Evolutionary conservation across 2,888 invertebrate species (phyloP).

Genomic region (Andrena haemorrhoa): DNA sequence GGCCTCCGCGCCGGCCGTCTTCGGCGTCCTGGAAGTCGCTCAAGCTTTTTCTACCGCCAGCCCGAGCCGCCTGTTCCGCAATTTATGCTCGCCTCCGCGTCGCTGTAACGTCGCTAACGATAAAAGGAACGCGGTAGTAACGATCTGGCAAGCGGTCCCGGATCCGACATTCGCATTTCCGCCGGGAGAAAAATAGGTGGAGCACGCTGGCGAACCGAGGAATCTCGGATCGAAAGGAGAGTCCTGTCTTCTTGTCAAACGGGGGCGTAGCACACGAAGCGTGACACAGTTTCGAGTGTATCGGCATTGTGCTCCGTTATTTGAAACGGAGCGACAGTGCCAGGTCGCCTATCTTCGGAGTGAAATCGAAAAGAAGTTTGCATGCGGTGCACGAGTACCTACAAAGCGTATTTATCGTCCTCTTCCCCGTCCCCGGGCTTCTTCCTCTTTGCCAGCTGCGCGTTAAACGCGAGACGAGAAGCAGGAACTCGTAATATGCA

Average conservation of each 20-base stretch:
- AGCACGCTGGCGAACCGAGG: background rate
- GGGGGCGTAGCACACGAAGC: background rate
- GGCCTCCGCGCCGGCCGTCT: conserved; percentile 14
- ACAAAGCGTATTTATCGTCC: conserved; percentile 21
- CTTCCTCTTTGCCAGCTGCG: background rate
- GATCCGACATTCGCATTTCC: conserved; percentile 7
- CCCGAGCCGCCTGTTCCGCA: background rate
- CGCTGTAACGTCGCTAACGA: background rate
- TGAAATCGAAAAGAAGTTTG: background rate
- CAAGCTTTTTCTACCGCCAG: conserved; percentile 38
- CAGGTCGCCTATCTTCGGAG: conserved; percentile 6
- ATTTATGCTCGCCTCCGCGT: conserved; percentile 22
- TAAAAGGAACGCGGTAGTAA: conserved; percentile 19
- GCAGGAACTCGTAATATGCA: conserved; percentile 65
- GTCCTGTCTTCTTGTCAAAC: background rate
- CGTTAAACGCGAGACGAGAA: conserved; percentile 32
- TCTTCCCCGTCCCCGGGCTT: background rate
- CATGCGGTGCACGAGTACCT: background rate
- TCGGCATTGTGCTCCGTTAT: conserved; percentile 6
- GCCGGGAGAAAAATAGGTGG: background rate
- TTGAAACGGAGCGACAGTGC: background rate
- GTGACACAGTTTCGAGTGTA: background rate
- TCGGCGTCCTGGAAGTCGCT: conserved; percentile 34
- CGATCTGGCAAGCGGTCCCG: background rate
- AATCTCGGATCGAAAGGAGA: background rate